Conservation (phyloP, 2,888 invertebrate genomes). For the Crossocerus cetratus region DNA sequence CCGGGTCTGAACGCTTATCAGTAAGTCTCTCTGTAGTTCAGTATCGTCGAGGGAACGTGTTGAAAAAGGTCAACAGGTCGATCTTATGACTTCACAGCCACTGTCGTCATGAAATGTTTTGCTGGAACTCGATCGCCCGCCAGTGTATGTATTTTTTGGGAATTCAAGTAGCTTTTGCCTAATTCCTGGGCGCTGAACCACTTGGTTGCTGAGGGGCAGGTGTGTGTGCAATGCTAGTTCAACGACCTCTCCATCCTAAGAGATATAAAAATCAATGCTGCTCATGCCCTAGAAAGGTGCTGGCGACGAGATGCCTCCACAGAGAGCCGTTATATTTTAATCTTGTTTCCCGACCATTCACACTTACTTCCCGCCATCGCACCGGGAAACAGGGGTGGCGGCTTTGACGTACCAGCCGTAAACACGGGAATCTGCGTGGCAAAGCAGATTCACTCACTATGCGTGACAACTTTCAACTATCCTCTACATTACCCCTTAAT, state of each 20-base stretch:
- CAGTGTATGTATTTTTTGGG: too few relatives aligned
- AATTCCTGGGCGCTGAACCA: too few relatives aligned
- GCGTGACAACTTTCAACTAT: too few relatives aligned
- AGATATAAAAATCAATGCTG: conserved; percentile 63
- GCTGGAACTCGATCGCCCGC: too few relatives aligned
- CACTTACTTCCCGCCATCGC: neutral
- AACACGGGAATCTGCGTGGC: neutral
- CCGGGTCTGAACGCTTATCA: neutral
- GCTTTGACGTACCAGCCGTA: neutral
- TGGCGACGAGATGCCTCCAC: conserved; percentile 34
- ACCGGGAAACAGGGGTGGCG: neutral
- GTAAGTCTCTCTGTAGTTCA: neutral
- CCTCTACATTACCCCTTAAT: too few relatives aligned
- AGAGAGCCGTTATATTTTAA: conserved; percentile 12
- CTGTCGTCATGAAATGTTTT: too few relatives aligned
- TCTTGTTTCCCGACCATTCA: conserved; percentile 28
- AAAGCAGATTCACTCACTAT: too few relatives aligned
- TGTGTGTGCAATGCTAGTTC: conserved; percentile 35
- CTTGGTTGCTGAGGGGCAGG: too few relatives aligned
- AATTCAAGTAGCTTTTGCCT: too few relatives aligned
- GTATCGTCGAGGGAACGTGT: neutral
- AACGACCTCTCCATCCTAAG: conserved; percentile 43
- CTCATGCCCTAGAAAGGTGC: conserved; percentile 56
- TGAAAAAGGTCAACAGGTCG: conserved; percentile 22
- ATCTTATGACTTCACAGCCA: neutral